Base-by-base conservation (phyloP, 2,888 invertebrate genomes). In the Drosophila gaucha region DNA sequence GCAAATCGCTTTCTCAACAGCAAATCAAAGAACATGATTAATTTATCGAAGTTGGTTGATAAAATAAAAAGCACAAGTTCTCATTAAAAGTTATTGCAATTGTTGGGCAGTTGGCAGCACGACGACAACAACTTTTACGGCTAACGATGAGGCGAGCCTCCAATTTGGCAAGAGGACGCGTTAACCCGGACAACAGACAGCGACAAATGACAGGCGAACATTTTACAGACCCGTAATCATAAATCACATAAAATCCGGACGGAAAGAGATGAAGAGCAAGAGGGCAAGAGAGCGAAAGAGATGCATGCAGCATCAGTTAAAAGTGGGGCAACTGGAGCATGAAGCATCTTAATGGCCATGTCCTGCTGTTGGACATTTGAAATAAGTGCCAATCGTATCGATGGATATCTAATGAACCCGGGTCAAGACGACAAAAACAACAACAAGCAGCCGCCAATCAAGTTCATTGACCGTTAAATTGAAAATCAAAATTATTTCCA, bases 41-140 rank as follows among this genome's bases (percentile, higher is more conserved):
- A 62, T 66, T 71, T 57, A 63, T 55, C 35, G 56, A 49, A 54
- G 54, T 44, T 28, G 50, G 38, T 33, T 76, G 63, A 68, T 67
- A 70, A 67, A 71, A 79, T 66, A 47, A 65, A 66, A 65, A 59
- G 44, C 73, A 86, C 80, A 83, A 85, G 84, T 79, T 79, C 74
- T 73, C 82, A 85, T 85, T 86, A 84, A 86, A 85, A 85, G 70
- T 85, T 85, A 76, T 69, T 63, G 52, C 71, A 73, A 47, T 60
- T 74, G 62, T 77, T 64, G 56, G 59, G 50, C 64, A 66, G 56
- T 64, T 67, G 67, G 55, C 62, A 54, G 57, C 55, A 30, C 35
- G 66, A 55, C 44, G 71, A 55, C 51, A 66, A 46, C 6, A 74
- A 60, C 63, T 73, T 66, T 66, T 60, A 58, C 20, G 47, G 36